Evolutionary conservation across 2,888 invertebrate genomes (phyloP).

Genomic region (Drosophila mulleri): DNA sequence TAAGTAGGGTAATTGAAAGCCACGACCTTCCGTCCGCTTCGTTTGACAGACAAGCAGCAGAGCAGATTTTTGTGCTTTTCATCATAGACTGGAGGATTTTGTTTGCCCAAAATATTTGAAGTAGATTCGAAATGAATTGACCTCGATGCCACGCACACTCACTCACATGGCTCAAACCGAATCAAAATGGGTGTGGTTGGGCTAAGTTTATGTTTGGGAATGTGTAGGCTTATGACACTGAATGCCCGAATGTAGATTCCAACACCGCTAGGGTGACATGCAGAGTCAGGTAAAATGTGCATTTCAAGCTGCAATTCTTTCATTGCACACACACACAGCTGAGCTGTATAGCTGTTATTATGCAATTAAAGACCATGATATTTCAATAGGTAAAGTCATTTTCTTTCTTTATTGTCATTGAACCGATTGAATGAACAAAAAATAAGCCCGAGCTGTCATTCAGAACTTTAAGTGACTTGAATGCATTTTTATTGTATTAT

Average conservation of each 20-base stretch:
- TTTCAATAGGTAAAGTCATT: slow-evolving; percentile 15
- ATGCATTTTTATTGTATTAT: not conserved
- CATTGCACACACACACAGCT: not conserved
- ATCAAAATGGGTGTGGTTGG: slow-evolving; percentile 42
- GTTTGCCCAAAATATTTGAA: slow-evolving; percentile 38
- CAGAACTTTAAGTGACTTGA: not conserved
- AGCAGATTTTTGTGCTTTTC: slow-evolving; percentile 61
- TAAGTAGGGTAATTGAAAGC: slow-evolving; percentile 67
- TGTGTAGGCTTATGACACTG: slow-evolving; percentile 13
- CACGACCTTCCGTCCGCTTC: slow-evolving; percentile 60
- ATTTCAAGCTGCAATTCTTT: not conserved
- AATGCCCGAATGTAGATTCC: not conserved
- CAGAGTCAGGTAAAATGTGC: not conserved
- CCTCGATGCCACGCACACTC: slow-evolving; percentile 32
- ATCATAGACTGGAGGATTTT: slow-evolving; percentile 41
- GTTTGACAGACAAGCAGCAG: slow-evolving; percentile 53
- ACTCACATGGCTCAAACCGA: slow-evolving; percentile 1
- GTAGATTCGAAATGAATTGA: slow-evolving; percentile 34
- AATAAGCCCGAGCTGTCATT: not conserved
- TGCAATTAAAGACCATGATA: slow-evolving; percentile 12
- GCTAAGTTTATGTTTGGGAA: slow-evolving; percentile 18
- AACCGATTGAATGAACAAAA: not conserved
- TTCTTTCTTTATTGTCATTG: slow-evolving; percentile 13
- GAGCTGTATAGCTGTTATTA: not conserved
- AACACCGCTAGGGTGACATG: not conserved